A percentile compares a stretch with the other conserved stretches of the same genome.
These are phyloP conservation scores for Euthynnus affinis DNA, from an alignment of 2,797 vertebrate species.

Conservation along the genomic window DNA sequence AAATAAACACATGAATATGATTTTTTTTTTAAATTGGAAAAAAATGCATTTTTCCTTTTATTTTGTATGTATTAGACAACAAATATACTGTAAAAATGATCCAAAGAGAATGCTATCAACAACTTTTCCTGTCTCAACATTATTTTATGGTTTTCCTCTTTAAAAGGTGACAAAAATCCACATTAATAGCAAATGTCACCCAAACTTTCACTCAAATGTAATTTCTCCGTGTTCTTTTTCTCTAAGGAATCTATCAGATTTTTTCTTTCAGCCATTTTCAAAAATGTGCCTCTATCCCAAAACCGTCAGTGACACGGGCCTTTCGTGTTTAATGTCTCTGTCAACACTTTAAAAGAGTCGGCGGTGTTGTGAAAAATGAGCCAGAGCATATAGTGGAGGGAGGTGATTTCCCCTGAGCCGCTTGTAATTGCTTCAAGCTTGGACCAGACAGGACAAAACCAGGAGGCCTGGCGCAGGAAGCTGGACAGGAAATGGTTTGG, in stretches of 20 bases:
- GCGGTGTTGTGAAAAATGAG: constrained; percentile 81
- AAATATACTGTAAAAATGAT: too few relatives aligned
- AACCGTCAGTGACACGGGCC: constrained; percentile 56
- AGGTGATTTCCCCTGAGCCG: constrained; percentile 80
- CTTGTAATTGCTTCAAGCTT: constrained; percentile 86
- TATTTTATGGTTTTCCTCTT: neutral
- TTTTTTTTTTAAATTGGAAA: too few relatives aligned
- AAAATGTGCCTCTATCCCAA: constrained; percentile 40
- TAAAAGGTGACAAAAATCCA: constrained; percentile 6
- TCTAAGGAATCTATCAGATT: neutral
- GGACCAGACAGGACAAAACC: constrained; percentile 76
- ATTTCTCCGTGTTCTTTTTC: constrained; percentile 16
- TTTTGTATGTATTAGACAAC: too few relatives aligned
- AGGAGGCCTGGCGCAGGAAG: constrained; percentile 80
- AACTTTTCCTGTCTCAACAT: neutral
- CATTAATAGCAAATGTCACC: neutral
- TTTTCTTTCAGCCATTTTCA: neutral
- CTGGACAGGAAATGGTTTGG: constrained; percentile 82
- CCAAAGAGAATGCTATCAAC: too few relatives aligned
- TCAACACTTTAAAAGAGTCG: constrained; percentile 77
- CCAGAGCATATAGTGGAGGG: constrained; percentile 62
- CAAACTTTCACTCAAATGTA: neutral
- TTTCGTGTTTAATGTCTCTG: constrained; percentile 78
- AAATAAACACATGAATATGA: too few relatives aligned
- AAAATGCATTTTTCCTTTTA: too few relatives aligned